Percentiles rank a stretch among this genome's conserved stretches.
phyloP scores from a whole-genome alignment of 2,888 invertebrate species.

The Agrypnus murinus region DNA sequence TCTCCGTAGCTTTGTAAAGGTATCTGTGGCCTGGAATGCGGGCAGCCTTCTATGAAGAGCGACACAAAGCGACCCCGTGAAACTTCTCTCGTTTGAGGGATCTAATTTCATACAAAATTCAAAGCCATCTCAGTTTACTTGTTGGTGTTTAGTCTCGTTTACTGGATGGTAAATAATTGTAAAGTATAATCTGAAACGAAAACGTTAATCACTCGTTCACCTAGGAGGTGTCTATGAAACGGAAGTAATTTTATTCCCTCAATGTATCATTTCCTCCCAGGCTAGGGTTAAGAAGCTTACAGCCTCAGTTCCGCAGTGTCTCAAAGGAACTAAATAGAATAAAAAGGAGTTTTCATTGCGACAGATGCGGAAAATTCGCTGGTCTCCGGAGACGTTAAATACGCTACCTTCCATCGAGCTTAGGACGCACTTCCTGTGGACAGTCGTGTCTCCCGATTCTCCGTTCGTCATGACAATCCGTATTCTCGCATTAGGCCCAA shows the following conservation, averaged over 20 bases:
- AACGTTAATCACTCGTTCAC: slow-evolving; percentile 26
- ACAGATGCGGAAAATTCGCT: slow-evolving; percentile 61
- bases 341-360: slow-evolving; percentile 65
- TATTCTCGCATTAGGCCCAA: slow-evolving; percentile 6
- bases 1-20: slow-evolving; percentile 52
- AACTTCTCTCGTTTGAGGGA: slow-evolving; percentile 57
- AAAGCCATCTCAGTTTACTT: slow-evolving; percentile 55
- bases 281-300: slow-evolving; percentile 59
- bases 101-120: slow-evolving; percentile 60
- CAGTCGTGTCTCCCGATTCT: slow-evolving; percentile 25
- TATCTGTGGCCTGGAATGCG: slow-evolving; percentile 57
- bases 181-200: slow-evolving; percentile 8
- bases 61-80: slow-evolving; percentile 55
- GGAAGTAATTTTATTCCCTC: slow-evolving; percentile 41
- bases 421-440: slow-evolving; percentile 45
- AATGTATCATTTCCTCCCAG: slow-evolving; percentile 52
- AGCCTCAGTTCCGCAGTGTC: slow-evolving; percentile 53
- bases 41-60: slow-evolving; percentile 55
- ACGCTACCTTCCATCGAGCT: slow-evolving; percentile 50
- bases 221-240: slow-evolving; percentile 34
- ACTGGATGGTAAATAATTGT: slow-evolving; percentile 53
- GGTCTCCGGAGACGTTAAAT: slow-evolving; percentile 53
- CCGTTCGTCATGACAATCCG: slow-evolving; percentile 2
- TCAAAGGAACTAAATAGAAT: slow-evolving; percentile 63
- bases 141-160: slow-evolving; percentile 41